Evolutionary conservation across 2,797 vertebrate genomes (phyloP), one percentile per base, ranked within the genome.

Genomic region (Esox lucius): DNA sequence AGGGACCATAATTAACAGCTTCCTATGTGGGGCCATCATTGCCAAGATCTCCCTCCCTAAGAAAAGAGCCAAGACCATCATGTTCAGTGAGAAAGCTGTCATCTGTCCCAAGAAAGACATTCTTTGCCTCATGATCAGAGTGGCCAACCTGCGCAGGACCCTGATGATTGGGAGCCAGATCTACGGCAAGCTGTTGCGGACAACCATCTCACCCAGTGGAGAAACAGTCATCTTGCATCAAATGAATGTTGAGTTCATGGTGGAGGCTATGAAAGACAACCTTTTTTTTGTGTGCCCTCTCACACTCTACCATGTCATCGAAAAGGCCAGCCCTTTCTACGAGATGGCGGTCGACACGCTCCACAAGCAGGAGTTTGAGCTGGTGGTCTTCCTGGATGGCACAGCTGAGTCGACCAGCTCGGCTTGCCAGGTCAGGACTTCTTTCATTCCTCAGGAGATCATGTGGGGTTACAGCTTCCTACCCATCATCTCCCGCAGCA

Each of bases 381-480:
- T 99, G 35, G 96, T 99, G 15, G 95, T 98, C 67, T 98, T 99
- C 80, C 82, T 99, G 0, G 97, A 99, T 0, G 96, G 90, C 56
- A 99, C 95, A 0, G 96, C 97, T 0, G 98, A 99, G 86, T 95
- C 96, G 51, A 99, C 98, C 26, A 98, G 97, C 35, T 95, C 96
- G 0, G 90, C 96, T 2, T 98, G 95, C 81, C 98, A 99, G 85
- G 97, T 98, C 89, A 93, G 98, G 77, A 98, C 97, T 0, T 99
- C 97, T 17, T 99, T 95, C 31, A 90, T 97, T 70, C 97, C 97
- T 0, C 95, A 95, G 74, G 97, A 99, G 87, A 96, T 99, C 74
- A 96, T 97, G 85, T 98, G 97, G 97, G 97, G 98, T 22, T 97
- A 95, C 75, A 95, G 95, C 75, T 99, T 98, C 75, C 90, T 96